These are phyloP conservation scores for Centropus bengalensis DNA, from an alignment of 2,113 vertebrate genomes.

Conservation along the genomic window DNA sequence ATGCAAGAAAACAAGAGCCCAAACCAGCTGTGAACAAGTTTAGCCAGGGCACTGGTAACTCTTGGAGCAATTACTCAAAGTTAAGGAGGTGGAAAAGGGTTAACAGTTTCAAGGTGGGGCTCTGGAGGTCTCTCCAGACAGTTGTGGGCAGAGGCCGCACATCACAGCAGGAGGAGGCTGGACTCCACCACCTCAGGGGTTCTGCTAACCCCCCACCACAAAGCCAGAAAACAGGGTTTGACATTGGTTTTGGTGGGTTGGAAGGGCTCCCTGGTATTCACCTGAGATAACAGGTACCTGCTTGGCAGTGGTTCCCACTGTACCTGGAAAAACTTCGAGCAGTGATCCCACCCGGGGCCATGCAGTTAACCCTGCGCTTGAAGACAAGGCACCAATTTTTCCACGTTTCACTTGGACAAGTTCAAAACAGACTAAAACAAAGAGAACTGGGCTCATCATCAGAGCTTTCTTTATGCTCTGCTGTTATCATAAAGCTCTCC, in stretches of 20 bases:
- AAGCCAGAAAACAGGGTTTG: background rate
- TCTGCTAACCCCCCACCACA: background rate
- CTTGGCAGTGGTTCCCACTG: background rate
- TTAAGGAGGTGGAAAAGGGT: fast-evolving
- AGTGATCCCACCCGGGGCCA: background rate
- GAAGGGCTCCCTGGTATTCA: background rate
- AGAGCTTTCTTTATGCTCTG: background rate
- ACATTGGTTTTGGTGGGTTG: background rate
- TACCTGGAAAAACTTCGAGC: background rate
- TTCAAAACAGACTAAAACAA: background rate
- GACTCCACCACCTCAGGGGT: fast-evolving
- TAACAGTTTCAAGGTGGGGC: background rate
- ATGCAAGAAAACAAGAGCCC: background rate
- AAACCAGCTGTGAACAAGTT: background rate
- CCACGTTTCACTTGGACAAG: background rate
- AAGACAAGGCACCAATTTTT: fast-evolving
- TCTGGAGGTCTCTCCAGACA: background rate
- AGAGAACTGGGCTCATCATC: background rate
- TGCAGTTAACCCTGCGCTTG: background rate
- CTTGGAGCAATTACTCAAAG: background rate
- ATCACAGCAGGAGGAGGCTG: background rate
- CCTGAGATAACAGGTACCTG: background rate
- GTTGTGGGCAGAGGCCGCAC: background rate
- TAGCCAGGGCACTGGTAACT: background rate
- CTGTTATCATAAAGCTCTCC: background rate